Evolutionary conservation across 2,113 vertebrate species (phyloP).

Genomic region (Sinocyclocheilus rhinocerous): DNA sequence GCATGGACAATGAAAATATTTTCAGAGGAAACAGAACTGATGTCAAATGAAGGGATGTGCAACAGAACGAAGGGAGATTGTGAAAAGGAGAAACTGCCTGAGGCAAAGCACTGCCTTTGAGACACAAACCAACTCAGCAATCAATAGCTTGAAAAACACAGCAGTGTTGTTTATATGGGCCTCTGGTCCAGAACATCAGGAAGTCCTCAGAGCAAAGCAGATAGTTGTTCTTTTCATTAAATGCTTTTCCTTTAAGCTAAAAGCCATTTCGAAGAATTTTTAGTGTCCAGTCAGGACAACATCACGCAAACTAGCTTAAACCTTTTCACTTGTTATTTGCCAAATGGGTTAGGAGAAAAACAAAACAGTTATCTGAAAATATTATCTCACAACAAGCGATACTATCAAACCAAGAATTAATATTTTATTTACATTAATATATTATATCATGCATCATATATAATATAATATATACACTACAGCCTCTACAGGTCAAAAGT

Average conservation of each 20-base stretch:
- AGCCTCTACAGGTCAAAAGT: too few relatives aligned
- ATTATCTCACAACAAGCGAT: neutral
- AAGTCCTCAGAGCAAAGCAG: neutral
- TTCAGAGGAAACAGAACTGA: conserved; percentile 2
- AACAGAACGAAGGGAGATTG: neutral
- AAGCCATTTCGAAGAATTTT: neutral
- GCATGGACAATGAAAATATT: neutral
- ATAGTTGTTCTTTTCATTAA: conserved; percentile 2
- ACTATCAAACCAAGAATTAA: neutral
- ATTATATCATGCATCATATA: neutral
- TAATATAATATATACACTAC: too few relatives aligned
- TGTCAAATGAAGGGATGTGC: neutral
- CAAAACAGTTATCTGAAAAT: neutral
- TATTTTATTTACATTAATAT: neutral
- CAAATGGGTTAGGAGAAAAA: neutral
- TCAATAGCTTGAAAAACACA: conserved; percentile 31
- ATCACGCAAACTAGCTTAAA: neutral
- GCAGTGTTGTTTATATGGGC: neutral
- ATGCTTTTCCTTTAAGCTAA: neutral
- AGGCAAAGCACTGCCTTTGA: conserved; percentile 11
- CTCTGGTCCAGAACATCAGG: neutral
- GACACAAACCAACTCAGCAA: conserved; percentile 12
- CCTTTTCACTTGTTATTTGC: neutral
- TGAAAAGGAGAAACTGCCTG: neutral
- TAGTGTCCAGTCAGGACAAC: neutral